Base-by-base conservation (phyloP, 2,113 vertebrate species). In the Psephotus haematonotus region DNA sequence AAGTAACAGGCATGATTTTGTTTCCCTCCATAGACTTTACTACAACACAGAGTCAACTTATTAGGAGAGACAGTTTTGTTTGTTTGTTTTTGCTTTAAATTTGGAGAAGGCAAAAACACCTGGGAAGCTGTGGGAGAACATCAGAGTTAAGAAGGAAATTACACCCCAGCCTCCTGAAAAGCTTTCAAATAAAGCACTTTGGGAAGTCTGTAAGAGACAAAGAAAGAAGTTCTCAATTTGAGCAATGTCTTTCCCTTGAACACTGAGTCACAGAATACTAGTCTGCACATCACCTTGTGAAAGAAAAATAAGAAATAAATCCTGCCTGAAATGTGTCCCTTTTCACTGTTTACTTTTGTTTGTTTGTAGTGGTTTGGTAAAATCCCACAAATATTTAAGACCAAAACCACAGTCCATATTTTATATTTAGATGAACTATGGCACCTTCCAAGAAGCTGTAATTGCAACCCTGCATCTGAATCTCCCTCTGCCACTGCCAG, bases 341-440 rank as follows among this genome's bases (percentile, higher is more conserved):
- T 93, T 84, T 81, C 3, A 8, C 76, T 86, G 82, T 93, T 96
- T 91, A 88, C 80, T 92, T 86, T 75, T 93, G 74, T 88, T 97
- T 96, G 79, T 91, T 92, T 96, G 90, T 92, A 90, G 95, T 88
- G 95, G 93, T 90, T 94, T 92, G 77, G 52, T 60, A 86, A 88
- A 97, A 96, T 37, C 82, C 88, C 95, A 88, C 93, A 92, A 88
- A 90, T 93, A 96, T 88, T 97, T 95, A 60, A 96, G 90, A 97
- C 87, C 8, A 22, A 96, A 96, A 94, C 92, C 91, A 90, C 69
- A 93, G 64, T 94, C 88, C 5, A 0, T 90, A 86, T 92, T 94
- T 95, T 92, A 69, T 84, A 95, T 86, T 95, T 90, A 95, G 92
- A 92, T 44, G 37, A 95, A 86, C 75, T 46, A 25, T 11, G 1